A percentile compares a stretch with the other conserved stretches of the same genome.
phyloP scores from a whole-genome alignment of 1,140 invertebrate species.

The Oedothorax gibbosus region DNA sequence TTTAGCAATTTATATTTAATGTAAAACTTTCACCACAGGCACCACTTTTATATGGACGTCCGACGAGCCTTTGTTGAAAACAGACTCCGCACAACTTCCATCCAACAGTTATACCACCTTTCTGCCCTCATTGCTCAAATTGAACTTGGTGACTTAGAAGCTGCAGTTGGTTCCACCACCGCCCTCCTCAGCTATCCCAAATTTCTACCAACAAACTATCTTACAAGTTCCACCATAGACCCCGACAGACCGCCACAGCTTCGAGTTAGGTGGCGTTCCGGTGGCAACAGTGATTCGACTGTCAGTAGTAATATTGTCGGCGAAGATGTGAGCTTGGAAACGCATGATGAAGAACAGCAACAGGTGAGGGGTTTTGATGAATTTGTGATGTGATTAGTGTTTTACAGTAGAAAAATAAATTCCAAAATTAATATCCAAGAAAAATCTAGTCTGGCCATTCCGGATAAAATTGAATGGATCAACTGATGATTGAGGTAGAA shows the following conservation, averaged over 20 bases:
- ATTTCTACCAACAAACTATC: conserved; percentile 55
- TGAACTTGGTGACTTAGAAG: conserved; percentile 73
- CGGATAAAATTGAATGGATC: no score
- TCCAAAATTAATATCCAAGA: no score
- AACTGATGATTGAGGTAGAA: no score
- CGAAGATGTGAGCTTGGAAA: not conserved
- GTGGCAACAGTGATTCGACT: conserved; percentile 36
- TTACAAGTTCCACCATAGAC: not conserved
- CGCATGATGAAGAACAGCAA: conserved; percentile 29
- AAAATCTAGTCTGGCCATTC: no score
- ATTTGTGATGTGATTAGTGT: not conserved
- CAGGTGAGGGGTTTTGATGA: conserved; percentile 4
- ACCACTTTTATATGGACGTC: conserved; percentile 86
- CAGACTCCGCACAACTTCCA: conserved; percentile 76
- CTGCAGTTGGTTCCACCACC: conserved; percentile 16
- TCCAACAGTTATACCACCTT: conserved; percentile 76
- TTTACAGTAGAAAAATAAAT: no score
- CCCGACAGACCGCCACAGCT: conserved; percentile 18
- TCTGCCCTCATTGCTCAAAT: conserved; percentile 82
- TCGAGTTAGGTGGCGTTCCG: conserved; percentile 45
- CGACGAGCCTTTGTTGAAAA: conserved; percentile 80
- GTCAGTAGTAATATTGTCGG: conserved; percentile 1
- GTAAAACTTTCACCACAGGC: conserved; percentile 71
- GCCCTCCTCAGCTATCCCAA: conserved; percentile 54
- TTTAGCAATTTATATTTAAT: no score